Percentiles rank a stretch among this genome's conserved stretches.
These are phyloP conservation scores for Dendrophyllia cribrosa DNA, from an alignment of 64 coral and sea anemone genomes.

Conservation along the genomic window DNA sequence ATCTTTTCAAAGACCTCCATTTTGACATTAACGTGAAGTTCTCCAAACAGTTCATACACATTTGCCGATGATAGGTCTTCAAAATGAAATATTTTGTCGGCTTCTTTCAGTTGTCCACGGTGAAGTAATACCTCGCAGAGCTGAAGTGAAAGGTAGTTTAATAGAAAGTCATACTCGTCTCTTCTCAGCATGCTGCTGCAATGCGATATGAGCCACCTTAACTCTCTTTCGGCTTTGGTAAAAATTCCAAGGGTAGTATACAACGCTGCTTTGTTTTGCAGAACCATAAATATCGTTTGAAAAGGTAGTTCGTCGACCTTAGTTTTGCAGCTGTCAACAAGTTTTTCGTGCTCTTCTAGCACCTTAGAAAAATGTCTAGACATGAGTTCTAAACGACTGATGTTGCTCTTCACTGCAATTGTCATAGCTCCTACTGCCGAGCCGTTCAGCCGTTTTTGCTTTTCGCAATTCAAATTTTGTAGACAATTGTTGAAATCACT, in stretches of 20 bases:
- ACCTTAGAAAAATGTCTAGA: not conserved
- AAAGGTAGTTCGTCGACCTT: not conserved
- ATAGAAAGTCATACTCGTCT: not conserved
- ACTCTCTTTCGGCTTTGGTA: not conserved
- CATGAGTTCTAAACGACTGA: not conserved
- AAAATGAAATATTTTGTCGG: not conserved
- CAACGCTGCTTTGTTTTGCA: not conserved
- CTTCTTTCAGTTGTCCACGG: not conserved
- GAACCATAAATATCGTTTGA: not conserved
- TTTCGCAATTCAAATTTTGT: not conserved
- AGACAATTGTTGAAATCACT: not conserved
- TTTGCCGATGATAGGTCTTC: not conserved
- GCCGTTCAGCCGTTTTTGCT: rapidly evolving
- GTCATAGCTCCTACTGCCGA: not conserved
- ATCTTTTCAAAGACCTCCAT: not conserved
- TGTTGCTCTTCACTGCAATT: not conserved
- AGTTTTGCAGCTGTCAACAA: not conserved
- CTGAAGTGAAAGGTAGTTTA: not conserved
- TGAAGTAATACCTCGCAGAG: not conserved
- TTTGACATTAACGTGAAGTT: not conserved
- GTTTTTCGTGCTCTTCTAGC: not conserved
- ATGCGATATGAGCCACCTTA: not conserved
- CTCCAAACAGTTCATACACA: not conserved
- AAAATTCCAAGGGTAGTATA: not conserved
- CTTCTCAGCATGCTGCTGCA: not conserved